Base-by-base conservation (phyloP, 92 coral and sea anemone species). In the Epizoanthus stellaris region DNA sequence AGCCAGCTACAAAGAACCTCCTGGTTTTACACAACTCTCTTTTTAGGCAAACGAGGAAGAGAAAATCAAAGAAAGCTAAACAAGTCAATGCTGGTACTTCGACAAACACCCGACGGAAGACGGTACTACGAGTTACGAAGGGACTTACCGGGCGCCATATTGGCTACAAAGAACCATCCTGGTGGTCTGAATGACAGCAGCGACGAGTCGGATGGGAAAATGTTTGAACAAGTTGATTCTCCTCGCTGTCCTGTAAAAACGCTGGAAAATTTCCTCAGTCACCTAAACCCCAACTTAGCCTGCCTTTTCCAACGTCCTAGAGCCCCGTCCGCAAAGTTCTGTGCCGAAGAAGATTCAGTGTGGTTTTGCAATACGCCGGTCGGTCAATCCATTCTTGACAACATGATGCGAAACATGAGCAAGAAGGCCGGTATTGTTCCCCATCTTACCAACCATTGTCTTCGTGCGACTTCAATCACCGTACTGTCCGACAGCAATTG, bases 221-320 rank as follows among this genome's bases (percentile, higher is more conserved):
- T 82, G 81, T 88, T 88, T 82, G 88, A 82, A 77, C 84, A 74
- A 16, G 11, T 52, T 8, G 3, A 75, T 82, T 75, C 91, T 20
- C 36, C 23, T 52, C 88, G 87, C 72, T 88, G 89, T 58, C 93
- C 93, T 19, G 87, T 89, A n/a, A 89, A 89, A 85, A 86, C 88
- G 21, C 59, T 90, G 8, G 85, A 86, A 67, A 86, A 77, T 68
- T 86, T 7, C 88, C 47, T 86, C 0, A 86, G 20, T 0, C 87
- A 82, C 40, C 75, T 88, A 1, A 88, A 84, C 70, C 91, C 91
- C 3, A 60, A 84, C 13, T 42, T 65, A 3, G 82, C 76, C 4
- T 77, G 4, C n/a, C 75, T 88, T 3, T 88, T 83, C 17, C 91
- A 84, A 56, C 86, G 82, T 3, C 91, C 91, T 19, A 77, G 82